These are phyloP conservation scores for Agrochola litura DNA, from an alignment of 2,888 invertebrate genomes.

Conservation along the genomic window DNA sequence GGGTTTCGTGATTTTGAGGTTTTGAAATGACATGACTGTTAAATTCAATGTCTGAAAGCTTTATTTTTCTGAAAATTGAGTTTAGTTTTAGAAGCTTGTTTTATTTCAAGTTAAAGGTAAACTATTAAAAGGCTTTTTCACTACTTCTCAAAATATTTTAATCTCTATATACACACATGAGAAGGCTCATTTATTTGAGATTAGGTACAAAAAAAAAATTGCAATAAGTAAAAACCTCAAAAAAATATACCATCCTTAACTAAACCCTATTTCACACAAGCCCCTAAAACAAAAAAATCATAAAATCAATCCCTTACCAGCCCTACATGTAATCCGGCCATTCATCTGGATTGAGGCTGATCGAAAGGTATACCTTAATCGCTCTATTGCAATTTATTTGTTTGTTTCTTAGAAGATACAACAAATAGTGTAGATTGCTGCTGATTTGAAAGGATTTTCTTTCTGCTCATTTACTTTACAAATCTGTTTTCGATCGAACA, in stretches of 20 bases:
- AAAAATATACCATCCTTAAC: background rate
- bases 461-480: conserved; percentile 74
- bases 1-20: background rate
- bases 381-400: conserved; percentile 85
- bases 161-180: no score
- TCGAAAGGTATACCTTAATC: conserved; percentile 84
- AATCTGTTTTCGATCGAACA: conserved; percentile 73
- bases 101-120: background rate
- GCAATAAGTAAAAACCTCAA: background rate
- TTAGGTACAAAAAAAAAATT: background rate
- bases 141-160: background rate
- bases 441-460: conserved; percentile 63
- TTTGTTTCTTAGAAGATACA: conserved; percentile 76
- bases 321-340: conserved; percentile 60
- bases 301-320: conserved; percentile 49
- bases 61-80: background rate
- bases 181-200: background rate
- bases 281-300: conserved; percentile 37
- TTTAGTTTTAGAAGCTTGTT: background rate
- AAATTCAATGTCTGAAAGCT: background rate
- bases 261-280: conserved; percentile 5
- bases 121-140: background rate
- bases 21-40: background rate
- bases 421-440: conserved; percentile 80
- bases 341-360: conserved; percentile 73